Conservation (phyloP, 2,888 invertebrate species). For the Micoletzkya japonica region DNA sequence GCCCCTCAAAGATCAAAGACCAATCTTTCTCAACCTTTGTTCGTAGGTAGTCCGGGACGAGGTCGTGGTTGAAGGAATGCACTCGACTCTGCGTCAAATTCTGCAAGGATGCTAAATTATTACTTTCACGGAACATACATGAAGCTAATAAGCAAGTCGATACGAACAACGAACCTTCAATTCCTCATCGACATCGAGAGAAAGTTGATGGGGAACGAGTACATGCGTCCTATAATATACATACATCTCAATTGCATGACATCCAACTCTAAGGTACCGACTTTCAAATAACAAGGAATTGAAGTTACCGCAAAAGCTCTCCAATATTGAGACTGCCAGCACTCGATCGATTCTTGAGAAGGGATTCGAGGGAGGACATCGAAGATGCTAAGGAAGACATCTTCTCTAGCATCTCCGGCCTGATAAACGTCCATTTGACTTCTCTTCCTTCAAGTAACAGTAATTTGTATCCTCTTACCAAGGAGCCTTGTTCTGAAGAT, state of each 20-base stretch:
- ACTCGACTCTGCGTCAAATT: constrained; percentile 48
- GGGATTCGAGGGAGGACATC: constrained; percentile 47
- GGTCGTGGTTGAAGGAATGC: constrained; percentile 55
- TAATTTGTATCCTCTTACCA: constrained; percentile 30
- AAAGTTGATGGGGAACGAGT: constrained; percentile 51
- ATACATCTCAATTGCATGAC: background rate
- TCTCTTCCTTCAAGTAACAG: background rate
- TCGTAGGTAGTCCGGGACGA: constrained; percentile 55
- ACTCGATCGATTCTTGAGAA: constrained; percentile 41
- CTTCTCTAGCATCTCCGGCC: constrained; percentile 56
- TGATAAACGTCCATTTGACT: constrained; percentile 9
- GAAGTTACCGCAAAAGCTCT: constrained; percentile 14
- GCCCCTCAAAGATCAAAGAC: background rate
- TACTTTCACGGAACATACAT: background rate
- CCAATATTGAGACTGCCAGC: constrained; percentile 22
- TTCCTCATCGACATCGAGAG: constrained; percentile 45
- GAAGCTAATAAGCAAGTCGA: too few species aligned
- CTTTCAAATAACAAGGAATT: background rate
- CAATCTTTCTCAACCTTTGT: constrained; percentile 35
- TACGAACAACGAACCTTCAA: constrained; percentile 33
- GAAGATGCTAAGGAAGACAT: constrained; percentile 47
- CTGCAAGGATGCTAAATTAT: constrained; percentile 35
- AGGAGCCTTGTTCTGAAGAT: constrained; percentile 45
- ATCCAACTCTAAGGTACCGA: background rate
- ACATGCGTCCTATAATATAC: constrained; percentile 40